Evolutionary conservation across 2,888 invertebrate genomes (phyloP), one percentile per base, ranked within the genome.

Genomic region (Boloria selene): DNA sequence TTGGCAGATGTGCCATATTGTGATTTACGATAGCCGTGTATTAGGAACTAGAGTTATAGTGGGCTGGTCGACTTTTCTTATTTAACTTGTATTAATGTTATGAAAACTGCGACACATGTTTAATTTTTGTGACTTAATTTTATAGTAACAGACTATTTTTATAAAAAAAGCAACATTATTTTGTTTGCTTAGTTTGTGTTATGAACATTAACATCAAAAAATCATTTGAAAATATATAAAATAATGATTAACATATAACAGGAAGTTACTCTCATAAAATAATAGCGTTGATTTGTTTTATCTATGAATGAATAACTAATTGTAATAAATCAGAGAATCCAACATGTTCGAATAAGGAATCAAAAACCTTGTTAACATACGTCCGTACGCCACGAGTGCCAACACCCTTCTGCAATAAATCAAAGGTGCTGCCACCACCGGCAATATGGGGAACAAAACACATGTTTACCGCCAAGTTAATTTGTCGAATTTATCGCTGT

Each of bases 391-490:
- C 16, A 51, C 70, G 72, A 68, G 67, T 67, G 53, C 69, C 67
- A 75, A 67, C 71, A 70, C 75, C 87, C 89, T 81, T 77, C 71
- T 82, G 82, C 82, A 73, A 90, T 92, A 92, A 92, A 92, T 92
- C 91, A 90, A 79, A 79, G 73, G 85, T 85, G 88, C 85, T 86
- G 90, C 90, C 87, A 82, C 87, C 88, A 83, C 79, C 87, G 87
- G 85, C 87, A 90, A 90, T 90, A 90, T 90, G 86, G 88, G 88
- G 87, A 83, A 85, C 83, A 83, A 87, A 90, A 91, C 91, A 90
- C 87, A 90, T 92, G 91, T 92, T 90, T 90, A 90, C 91, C 83
- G 81, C 85, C 85, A 83, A 88, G 91, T 91, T 92, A 92, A 92
- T 92, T 92, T 91, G 91, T 88, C 85, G 88, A 88, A 90, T 91